phyloP scores from a whole-genome alignment of 2,888 invertebrate genomes.

The Stramonita haemastoma region DNA sequence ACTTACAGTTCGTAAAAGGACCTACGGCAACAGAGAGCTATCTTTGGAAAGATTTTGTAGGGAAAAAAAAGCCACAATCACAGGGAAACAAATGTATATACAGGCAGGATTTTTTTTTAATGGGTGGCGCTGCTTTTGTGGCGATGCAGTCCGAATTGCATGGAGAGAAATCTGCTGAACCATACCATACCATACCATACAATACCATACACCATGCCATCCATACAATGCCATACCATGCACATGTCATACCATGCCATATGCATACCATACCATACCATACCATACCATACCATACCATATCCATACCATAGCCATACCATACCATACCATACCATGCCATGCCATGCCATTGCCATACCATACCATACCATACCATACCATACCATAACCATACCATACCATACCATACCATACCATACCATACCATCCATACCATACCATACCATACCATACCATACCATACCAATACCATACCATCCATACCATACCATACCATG shows the following conservation, averaged over 20 bases:
- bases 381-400: conserved; percentile 14
- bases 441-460: conserved; percentile 23
- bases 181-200: not conserved
- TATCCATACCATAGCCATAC: conserved; percentile 28
- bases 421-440: conserved; percentile 23
- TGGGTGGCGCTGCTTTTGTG: no score
- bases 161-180: no score
- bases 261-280: conserved; percentile 8
- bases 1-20: no score
- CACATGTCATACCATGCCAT: conserved; percentile 13
- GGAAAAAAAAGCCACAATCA: no score
- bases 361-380: conserved; percentile 21
- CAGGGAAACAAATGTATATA: no score
- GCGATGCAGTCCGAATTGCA: no score
- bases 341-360: not conserved
- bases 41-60: no score
- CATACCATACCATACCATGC: conserved; percentile 20
- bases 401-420: conserved; percentile 19
- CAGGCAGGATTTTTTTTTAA: no score
- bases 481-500: conserved; percentile 3
- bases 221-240: not conserved
- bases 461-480: conserved; percentile 18
- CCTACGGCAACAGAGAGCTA: no score
- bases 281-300: conserved; percentile 20
- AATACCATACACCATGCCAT: conserved; percentile 8